Percentiles rank a stretch among this genome's conserved stretches.
These are phyloP conservation scores for Stenichneumon culpator DNA, from an alignment of 2,888 invertebrate species.

Conservation along the genomic window DNA sequence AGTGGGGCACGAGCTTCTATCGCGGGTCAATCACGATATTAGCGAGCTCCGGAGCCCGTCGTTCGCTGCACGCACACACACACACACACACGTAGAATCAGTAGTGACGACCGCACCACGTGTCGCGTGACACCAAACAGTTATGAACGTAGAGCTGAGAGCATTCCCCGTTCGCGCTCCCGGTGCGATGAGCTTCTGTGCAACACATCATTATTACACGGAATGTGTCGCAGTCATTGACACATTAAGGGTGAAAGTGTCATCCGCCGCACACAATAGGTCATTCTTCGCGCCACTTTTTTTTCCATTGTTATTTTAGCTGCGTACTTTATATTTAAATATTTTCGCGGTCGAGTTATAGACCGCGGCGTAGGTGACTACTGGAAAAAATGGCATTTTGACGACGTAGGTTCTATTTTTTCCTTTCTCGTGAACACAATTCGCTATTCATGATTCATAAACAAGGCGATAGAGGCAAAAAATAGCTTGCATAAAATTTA, in stretches of 20 bases:
- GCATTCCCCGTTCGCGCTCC: conserved; percentile 37
- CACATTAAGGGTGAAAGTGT: background rate
- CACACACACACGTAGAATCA: conserved; percentile 25
- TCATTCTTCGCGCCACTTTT: background rate
- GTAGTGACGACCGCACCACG: conserved; percentile 48
- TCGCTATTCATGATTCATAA: no score
- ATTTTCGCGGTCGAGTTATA: no score
- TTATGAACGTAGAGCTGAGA: conserved; percentile 39
- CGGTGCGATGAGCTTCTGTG: background rate
- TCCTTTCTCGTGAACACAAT: no score
- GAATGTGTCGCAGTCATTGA: conserved; percentile 15
- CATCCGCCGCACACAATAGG: background rate
- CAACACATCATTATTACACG: background rate
- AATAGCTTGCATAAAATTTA: no score
- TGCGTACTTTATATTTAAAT: no score
- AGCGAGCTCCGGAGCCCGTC: conserved; percentile 57
- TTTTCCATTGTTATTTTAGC: background rate
- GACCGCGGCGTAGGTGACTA: no score
- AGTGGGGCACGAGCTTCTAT: conserved; percentile 69
- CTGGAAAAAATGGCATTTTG: no score
- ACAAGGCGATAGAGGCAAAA: no score
- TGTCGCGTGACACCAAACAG: conserved; percentile 67
- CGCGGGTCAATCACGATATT: conserved; percentile 74
- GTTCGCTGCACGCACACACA: background rate
- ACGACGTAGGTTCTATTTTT: no score